phyloP scores from a whole-genome alignment of 2,797 vertebrate species.

The Lepidocolaptes lacrymiger region DNA sequence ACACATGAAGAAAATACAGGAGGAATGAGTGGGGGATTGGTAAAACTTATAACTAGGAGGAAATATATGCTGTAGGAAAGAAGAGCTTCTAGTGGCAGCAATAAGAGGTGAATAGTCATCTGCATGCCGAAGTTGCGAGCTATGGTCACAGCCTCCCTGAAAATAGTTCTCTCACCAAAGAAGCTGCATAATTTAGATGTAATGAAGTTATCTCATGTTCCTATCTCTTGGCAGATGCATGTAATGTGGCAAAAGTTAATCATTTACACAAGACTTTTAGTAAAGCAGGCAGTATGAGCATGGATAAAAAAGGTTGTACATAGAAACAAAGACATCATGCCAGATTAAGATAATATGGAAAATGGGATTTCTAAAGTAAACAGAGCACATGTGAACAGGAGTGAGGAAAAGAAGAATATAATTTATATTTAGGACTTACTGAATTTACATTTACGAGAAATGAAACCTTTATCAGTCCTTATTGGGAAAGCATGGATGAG shows the following conservation, averaged over 20 bases:
- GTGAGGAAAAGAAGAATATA: neutral
- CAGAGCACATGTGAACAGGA: neutral
- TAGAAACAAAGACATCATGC: neutral
- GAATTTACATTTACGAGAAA: neutral
- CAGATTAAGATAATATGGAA: neutral
- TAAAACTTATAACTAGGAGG: neutral
- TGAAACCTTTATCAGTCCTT: neutral
- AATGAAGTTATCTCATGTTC: neutral
- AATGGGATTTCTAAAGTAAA: conserved; percentile 16
- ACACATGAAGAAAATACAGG: neutral
- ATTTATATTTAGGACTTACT: neutral
- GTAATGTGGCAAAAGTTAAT: neutral
- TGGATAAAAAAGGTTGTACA: neutral
- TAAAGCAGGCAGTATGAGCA: neutral
- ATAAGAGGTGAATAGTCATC: too few species aligned
- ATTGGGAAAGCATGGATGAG: neutral
- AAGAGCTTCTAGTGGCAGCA: neutral
- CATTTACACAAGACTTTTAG: neutral
- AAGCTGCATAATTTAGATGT: neutral
- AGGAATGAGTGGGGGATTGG: neutral
- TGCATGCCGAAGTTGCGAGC: neutral
- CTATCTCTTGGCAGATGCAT: neutral
- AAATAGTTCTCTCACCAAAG: neutral
- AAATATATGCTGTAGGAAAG: neutral
- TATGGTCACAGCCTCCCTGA: neutral